Percentiles rank a stretch among this genome's conserved stretches.
These are phyloP conservation scores for Embidobia sp. DNA, from an alignment of 2,888 invertebrate species.

Conservation along the genomic window DNA sequence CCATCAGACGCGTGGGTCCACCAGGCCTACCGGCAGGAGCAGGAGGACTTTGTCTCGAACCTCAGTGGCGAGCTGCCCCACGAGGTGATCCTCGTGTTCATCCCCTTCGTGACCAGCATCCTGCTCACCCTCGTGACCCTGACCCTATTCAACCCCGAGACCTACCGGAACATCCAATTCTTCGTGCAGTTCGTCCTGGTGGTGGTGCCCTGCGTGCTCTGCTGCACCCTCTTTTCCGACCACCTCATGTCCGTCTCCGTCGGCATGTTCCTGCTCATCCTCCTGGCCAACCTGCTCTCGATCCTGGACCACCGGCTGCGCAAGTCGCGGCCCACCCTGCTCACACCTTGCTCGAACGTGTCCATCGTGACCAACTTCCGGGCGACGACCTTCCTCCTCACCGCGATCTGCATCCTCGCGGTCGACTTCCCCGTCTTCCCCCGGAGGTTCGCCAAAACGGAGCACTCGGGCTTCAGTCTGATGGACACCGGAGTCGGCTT, in stretches of 20 bases:
- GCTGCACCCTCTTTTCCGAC: slow-evolving; percentile 76
- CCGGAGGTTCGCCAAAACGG: slow-evolving; percentile 92
- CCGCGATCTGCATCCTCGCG: slow-evolving; percentile 92
- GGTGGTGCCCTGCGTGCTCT: slow-evolving; percentile 76
- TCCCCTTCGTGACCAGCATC: slow-evolving; percentile 73
- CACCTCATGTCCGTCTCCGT: slow-evolving; percentile 67
- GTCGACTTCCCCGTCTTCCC: slow-evolving; percentile 97
- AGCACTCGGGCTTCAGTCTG: slow-evolving; percentile 90
- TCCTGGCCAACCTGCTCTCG: slow-evolving; percentile 67
- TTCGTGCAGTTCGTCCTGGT: slow-evolving; percentile 75
- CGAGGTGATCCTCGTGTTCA: slow-evolving; percentile 73
- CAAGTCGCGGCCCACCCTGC: neutral
- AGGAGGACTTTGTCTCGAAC: slow-evolving; percentile 78
- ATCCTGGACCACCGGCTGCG: slow-evolving; percentile 49
- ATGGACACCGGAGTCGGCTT: slow-evolving; percentile 98
- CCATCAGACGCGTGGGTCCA: slow-evolving; percentile 59
- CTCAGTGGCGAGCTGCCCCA: slow-evolving; percentile 74
- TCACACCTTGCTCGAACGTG: slow-evolving; percentile 27
- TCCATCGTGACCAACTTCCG: slow-evolving; percentile 86
- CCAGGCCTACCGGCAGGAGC: slow-evolving; percentile 73
- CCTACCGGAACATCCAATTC: slow-evolving; percentile 68
- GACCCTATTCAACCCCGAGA: slow-evolving; percentile 64
- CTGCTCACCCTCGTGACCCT: slow-evolving; percentile 71
- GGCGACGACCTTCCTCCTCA: slow-evolving; percentile 87
- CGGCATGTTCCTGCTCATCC: slow-evolving; percentile 68